Evolutionary conservation across 2,113 vertebrate species (phyloP).

Genomic region (Heloderma charlesbogerti): DNA sequence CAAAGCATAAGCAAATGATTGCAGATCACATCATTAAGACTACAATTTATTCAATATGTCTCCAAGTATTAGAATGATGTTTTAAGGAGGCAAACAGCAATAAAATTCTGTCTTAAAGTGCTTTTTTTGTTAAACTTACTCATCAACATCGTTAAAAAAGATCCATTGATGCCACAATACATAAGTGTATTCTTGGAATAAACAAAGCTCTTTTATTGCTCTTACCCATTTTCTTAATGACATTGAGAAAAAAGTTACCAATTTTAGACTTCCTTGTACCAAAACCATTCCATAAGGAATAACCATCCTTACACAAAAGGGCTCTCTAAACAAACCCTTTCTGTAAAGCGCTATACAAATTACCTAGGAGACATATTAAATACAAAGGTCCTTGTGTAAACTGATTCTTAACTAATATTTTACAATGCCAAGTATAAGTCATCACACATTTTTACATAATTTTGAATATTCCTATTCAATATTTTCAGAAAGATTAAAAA

Average conservation of each 20-base stretch:
- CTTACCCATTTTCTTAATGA: constrained; percentile 60
- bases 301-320: constrained; percentile 55
- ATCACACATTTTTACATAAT: constrained; percentile 91
- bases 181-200: constrained; percentile 58
- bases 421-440: constrained; percentile 89
- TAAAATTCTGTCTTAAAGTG: constrained; percentile 81
- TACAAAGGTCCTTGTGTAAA: constrained; percentile 81
- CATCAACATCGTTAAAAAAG: constrained; percentile 51
- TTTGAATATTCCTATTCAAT: constrained; percentile 87
- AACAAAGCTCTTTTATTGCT: constrained; percentile 64
- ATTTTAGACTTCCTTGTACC: constrained; percentile 62
- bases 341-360: constrained; percentile 71
- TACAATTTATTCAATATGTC: constrained; percentile 84
- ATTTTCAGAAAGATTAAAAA: constrained; percentile 81
- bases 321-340: constrained; percentile 46
- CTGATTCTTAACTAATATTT: constrained; percentile 89
- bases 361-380: constrained; percentile 85
- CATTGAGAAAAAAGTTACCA: constrained; percentile 64
- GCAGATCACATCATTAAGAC: constrained; percentile 79
- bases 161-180: constrained; percentile 49
- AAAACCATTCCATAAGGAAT: constrained; percentile 57
- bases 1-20: constrained; percentile 77
- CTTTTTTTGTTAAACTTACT: constrained; percentile 71
- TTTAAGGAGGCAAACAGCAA: constrained; percentile 75
- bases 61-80: constrained; percentile 75